Evolutionary conservation across 1,140 invertebrate genomes (phyloP).

Genomic region (Hydropsyche tenuis): DNA sequence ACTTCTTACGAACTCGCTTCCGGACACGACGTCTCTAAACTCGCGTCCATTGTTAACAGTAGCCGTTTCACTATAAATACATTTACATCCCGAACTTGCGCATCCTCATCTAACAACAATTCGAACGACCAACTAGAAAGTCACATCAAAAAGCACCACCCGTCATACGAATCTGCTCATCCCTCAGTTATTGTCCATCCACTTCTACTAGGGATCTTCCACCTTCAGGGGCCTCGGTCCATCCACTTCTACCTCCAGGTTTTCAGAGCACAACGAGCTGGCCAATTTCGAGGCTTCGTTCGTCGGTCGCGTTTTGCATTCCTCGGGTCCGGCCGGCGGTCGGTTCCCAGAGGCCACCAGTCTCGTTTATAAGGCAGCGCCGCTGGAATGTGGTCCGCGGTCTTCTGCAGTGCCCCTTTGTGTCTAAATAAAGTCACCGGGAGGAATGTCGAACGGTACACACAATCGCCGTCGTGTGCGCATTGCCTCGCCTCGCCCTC

Average conservation of each 20-base stretch:
- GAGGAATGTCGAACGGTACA: slow-evolving; percentile 27
- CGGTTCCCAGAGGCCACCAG: slow-evolving; percentile 17
- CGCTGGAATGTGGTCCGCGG: slow-evolving; percentile 14
- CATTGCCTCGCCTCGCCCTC: background rate
- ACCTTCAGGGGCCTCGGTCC: background rate
- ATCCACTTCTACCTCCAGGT: too few relatives aligned
- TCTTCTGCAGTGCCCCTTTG: slow-evolving; percentile 24
- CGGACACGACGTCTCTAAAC: background rate
- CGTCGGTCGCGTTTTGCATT: too few relatives aligned
- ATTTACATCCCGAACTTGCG: too few relatives aligned
- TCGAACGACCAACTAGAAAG: too few relatives aligned
- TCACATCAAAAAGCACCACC: too few relatives aligned
- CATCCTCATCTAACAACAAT: too few relatives aligned
- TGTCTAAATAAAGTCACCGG: slow-evolving; percentile 28
- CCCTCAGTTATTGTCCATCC: background rate
- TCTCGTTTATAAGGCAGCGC: slow-evolving; percentile 21
- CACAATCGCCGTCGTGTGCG: slow-evolving; percentile 2
- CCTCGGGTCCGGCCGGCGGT: too few relatives aligned
- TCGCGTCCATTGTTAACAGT: background rate
- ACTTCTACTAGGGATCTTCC: too few relatives aligned
- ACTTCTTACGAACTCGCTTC: slow-evolving; percentile 2
- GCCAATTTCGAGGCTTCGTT: too few relatives aligned
- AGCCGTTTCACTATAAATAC: background rate
- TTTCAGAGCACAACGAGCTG: too few relatives aligned
- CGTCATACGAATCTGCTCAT: background rate